These are phyloP conservation scores for Bombus balteatus DNA, from an alignment of 1,140 invertebrate species.

Conservation along the genomic window DNA sequence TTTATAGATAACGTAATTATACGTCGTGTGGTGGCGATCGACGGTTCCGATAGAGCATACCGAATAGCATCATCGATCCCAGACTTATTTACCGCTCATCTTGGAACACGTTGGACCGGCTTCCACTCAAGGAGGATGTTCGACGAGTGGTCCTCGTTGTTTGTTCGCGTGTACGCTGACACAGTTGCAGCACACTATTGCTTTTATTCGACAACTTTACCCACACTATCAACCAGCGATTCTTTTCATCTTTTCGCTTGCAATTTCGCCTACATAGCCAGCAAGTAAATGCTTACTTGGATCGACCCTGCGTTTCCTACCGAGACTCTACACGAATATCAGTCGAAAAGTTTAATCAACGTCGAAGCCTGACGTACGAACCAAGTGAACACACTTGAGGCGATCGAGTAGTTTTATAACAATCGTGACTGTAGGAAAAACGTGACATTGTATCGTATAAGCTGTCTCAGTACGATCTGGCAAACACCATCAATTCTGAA, in stretches of 20 bases:
- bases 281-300: no score
- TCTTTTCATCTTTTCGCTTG: constrained; percentile 38
- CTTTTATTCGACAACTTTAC: constrained; percentile 32
- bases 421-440: no score
- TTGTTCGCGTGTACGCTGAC: constrained; percentile 41
- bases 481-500: background rate
- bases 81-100: background rate
- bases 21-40: background rate
- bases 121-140: constrained; percentile 57
- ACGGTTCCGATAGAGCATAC: background rate
- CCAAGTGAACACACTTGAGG: no score
- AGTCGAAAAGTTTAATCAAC: background rate
- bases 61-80: background rate
- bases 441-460: background rate
- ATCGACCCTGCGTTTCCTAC: no score
- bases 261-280: background rate
- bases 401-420: no score
- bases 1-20: constrained; percentile 20
- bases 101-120: background rate
- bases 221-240: constrained; percentile 44
- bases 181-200: constrained; percentile 33
- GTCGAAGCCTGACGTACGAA: background rate
- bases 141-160: constrained; percentile 61
- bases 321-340: background rate
- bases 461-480: background rate